Percentiles rank a stretch among this genome's conserved stretches.
Evolutionary conservation across 2,888 invertebrate species (phyloP).

Genomic region (Drosophila leonis): DNA sequence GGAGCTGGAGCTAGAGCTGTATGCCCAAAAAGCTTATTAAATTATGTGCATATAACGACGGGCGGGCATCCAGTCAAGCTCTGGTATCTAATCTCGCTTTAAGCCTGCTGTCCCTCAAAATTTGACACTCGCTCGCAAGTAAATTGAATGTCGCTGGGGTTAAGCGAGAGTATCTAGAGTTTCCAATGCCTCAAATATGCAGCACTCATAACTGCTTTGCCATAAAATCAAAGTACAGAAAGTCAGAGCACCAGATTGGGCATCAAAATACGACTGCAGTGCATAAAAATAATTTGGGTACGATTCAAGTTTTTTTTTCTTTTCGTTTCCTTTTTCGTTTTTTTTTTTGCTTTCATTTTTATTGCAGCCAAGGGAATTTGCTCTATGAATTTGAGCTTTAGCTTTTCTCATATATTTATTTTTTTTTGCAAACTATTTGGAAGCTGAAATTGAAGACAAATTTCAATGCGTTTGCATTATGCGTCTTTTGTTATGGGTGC

Average conservation of each 20-base stretch:
- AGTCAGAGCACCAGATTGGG: slow-evolving; percentile 16
- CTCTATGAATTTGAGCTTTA: slow-evolving; percentile 32
- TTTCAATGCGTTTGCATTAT: slow-evolving; percentile 65
- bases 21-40: slow-evolving; percentile 66
- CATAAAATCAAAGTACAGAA: slow-evolving; percentile 64
- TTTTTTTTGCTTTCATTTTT: slow-evolving; percentile 32
- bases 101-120: slow-evolving; percentile 52
- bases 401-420: background rate
- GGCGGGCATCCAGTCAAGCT: slow-evolving; percentile 11
- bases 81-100: slow-evolving; percentile 64
- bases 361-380: slow-evolving; percentile 65
- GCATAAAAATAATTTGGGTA: slow-evolving; percentile 59
- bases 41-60: slow-evolving; percentile 62
- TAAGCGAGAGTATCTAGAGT: slow-evolving; percentile 50
- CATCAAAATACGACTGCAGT: slow-evolving; percentile 37
- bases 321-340: slow-evolving; percentile 9
- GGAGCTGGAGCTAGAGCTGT: background rate
- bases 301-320: slow-evolving; percentile 33
- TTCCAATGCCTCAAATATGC: slow-evolving; percentile 40
- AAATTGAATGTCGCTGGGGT: slow-evolving; percentile 75
- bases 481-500: slow-evolving; percentile 48
- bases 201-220: slow-evolving; percentile 43
- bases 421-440: slow-evolving; percentile 37
- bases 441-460: slow-evolving; percentile 62
- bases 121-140: slow-evolving; percentile 48